Evolutionary conservation across 23 tunicate species (phyloP), one percentile per base, ranked within the genome.

Genomic region (Clavelina lepadiformis): DNA sequence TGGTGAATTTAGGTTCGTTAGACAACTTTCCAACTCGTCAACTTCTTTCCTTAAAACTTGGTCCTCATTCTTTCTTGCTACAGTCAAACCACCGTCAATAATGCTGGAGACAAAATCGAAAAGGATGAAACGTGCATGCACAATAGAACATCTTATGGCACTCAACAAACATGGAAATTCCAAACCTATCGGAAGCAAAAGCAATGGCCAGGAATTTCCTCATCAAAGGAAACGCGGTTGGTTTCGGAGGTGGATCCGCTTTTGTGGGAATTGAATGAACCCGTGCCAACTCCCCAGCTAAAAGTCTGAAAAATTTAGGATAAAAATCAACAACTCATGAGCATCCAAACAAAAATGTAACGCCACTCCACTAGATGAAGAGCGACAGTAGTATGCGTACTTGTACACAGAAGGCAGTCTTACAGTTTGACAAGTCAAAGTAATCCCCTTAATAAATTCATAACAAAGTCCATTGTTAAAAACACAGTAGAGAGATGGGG

Each of bases 381-480:
- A 11, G 13, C 15, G 15, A 6, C 7, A 6, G 22, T 11, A 60
- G 27, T 28, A 11, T 5, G 30, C 75, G 22, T 68, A 83, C 92
- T 56, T 83, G 61, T 0, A 75, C 22, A 83, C 54, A 0, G 44
- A 30, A 34, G 82, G 83, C 3, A 22, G 2, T 44, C 76, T 38
- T 19, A 89, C 80, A 19, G 31, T 26, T 26, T 81, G 71, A 33
- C 61, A 62, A 29, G 89, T 61, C 4, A 81, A 0, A 0, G 89
- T 75, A 32, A n/a, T 60, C 11, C 97, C 97, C 5, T 63, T 71
- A 5, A 89, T 71, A 61, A 51, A 89, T 37, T 89, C 82, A 69
- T 81, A 89, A 35, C 78, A 81, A 19, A 89, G 35, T 13, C 97
- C 97, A 70, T 89, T 89, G 32, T 57, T 70, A 52, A 89, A 89